Evolutionary conservation across 2,888 invertebrate genomes (phyloP), one percentile per base, ranked within the genome.

Genomic region (Archaeoteleia sp.): DNA sequence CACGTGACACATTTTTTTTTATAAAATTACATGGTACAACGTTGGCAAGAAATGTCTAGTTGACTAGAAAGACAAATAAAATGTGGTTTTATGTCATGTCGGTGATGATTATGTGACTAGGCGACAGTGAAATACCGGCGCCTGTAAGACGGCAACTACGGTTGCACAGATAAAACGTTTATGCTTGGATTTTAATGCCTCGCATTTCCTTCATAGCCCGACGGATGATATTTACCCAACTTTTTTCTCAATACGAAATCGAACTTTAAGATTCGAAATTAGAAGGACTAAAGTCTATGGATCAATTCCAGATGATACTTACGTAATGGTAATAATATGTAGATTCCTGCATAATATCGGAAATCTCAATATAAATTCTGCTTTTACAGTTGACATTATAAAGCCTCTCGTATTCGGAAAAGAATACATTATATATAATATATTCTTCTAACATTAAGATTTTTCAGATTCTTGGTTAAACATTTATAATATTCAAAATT

Each of bases 281-380:
- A 62, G 48, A 30, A 48, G 45, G 40, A 45, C 40, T 25, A 49
- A 58, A 58, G 45, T 46, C 39, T 40, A 40, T 39, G 29, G 27
- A 34, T 37, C 20, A 45, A 55, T 35, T 37, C 10, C 10, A 23
- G 35, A 9, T 35, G 32, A 32, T 32, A 58, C 46, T 58, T 57
- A 48, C 40, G 43, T 34, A 49, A 68, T 68, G 60, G 46, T 60
- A 68, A 65, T 68, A 55, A 13, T 42, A 63, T 63, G 63, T 46
- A 68, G 46, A 68, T 65, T 60, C 10, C 4, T 17, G 46, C 60
- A 51, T 60, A 60, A 68, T 68, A 68, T 60, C 60, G 51, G 46
- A 60, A 68, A 63, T 39, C 51, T 46, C 34, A 30, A 45, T 27
- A 65, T 51, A 46, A 57, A 57, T 57, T 65, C 10, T 14, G 43